These are phyloP conservation scores for Lota lota DNA, from an alignment of 2,113 vertebrate genomes.

Conservation along the genomic window DNA sequence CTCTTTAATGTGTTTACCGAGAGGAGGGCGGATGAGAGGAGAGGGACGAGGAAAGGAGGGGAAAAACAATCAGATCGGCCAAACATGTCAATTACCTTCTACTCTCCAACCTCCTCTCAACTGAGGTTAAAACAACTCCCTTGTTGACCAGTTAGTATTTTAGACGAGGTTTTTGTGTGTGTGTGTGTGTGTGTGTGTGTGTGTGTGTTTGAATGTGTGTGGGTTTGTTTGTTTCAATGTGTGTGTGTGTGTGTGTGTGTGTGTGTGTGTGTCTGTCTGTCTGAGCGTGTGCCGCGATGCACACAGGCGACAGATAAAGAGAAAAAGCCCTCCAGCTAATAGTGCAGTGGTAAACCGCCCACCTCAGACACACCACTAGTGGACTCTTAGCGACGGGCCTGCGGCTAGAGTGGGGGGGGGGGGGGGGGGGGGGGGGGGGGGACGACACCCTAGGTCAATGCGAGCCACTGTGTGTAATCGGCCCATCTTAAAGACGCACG, in stretches of 20 bases:
- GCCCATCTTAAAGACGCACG: constrained; percentile 19
- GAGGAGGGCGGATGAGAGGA: constrained; percentile 40
- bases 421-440: constrained; percentile 24
- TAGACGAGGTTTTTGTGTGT: constrained; percentile 10
- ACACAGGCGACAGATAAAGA: constrained; percentile 47
- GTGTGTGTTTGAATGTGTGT: constrained; percentile 21
- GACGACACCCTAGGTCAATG: neutral
- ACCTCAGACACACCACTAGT: constrained; percentile 58
- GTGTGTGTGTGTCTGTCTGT: constrained; percentile 8
- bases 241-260: constrained; percentile 22
- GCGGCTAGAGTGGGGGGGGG: constrained; percentile 31
- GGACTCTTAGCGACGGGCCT: constrained; percentile 41
- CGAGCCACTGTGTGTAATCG: constrained; percentile 26
- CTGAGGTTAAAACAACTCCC: constrained; percentile 61
- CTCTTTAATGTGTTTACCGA: constrained; percentile 62
- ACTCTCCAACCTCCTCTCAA: constrained; percentile 38
- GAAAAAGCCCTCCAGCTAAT: constrained; percentile 37
- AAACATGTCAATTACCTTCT: constrained; percentile 40
- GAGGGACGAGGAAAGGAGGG: constrained; percentile 21
- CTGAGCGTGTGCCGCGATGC: neutral
- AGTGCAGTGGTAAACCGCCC: constrained; percentile 63
- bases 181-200: constrained; percentile 7
- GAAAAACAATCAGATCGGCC: constrained; percentile 27
- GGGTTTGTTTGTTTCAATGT: constrained; percentile 9
- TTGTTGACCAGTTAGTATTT: constrained; percentile 53